Evolutionary conservation across 1,140 invertebrate species (phyloP).

Genomic region (Tetranychus cinnabarinus): DNA sequence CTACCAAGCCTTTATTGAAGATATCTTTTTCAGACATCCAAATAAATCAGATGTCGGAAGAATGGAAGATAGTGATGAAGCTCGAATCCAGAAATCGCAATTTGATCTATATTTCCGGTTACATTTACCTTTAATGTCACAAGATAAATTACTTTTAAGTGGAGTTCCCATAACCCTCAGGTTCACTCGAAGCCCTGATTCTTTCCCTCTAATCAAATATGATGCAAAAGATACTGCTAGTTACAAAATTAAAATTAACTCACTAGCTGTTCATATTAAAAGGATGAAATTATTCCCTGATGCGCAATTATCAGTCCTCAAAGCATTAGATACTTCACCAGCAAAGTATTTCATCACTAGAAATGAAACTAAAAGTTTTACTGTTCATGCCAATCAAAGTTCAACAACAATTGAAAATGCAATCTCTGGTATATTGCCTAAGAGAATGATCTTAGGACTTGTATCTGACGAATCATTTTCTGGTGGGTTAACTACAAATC

Average conservation of each 20-base stretch:
- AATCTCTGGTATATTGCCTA: conserved; percentile 6
- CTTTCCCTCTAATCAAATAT: background rate
- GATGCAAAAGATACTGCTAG: background rate
- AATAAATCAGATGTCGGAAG: too few relatives aligned
- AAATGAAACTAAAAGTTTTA: conserved; percentile 10
- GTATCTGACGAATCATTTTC: conserved; percentile 4
- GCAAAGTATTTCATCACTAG: conserved; percentile 4
- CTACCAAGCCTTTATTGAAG: too few relatives aligned
- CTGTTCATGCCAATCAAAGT: conserved; percentile 7
- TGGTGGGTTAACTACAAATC: background rate
- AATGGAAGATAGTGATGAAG: too few relatives aligned
- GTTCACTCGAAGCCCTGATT: background rate
- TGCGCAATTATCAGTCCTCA: conserved; percentile 3
- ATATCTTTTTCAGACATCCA: too few relatives aligned
- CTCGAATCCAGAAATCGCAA: too few relatives aligned
- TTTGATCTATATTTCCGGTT: too few relatives aligned
- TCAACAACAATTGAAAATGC: conserved; percentile 10
- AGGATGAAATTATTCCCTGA: background rate
- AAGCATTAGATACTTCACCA: background rate
- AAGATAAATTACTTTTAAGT: too few relatives aligned
- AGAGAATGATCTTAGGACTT: background rate
- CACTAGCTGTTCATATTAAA: background rate
- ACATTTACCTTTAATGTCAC: too few relatives aligned
- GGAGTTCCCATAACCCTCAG: too few relatives aligned
- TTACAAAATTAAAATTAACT: background rate